phyloP scores from a whole-genome alignment of 2,113 vertebrate genomes.

The Chrysemys picta region DNA sequence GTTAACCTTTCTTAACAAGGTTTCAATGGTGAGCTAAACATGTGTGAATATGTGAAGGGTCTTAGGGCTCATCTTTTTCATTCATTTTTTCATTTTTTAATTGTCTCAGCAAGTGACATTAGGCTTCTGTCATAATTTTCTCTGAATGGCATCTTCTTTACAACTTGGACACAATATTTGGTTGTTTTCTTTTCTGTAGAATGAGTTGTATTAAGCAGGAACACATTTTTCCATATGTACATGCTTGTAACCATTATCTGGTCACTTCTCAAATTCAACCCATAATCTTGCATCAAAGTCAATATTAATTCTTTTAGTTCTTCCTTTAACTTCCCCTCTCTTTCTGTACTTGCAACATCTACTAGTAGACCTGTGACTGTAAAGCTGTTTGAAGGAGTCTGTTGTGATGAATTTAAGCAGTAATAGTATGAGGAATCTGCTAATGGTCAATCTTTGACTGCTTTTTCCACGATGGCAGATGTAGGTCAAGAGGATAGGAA shows the following conservation, averaged over 20 bases:
- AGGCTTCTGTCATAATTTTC: background rate
- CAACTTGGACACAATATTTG: background rate
- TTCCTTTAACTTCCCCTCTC: background rate
- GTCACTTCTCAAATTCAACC: background rate
- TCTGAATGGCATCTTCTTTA: background rate
- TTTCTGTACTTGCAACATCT: slow-evolving; percentile 2
- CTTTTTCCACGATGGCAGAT: background rate
- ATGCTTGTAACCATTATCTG: background rate
- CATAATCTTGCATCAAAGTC: background rate
- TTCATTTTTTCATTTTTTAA: background rate
- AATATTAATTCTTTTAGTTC: background rate
- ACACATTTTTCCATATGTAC: background rate
- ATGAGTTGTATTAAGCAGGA: background rate
- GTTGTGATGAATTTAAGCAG: background rate
- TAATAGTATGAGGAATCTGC: background rate
- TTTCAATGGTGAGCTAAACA: background rate
- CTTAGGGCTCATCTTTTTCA: background rate
- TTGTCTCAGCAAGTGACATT: background rate
- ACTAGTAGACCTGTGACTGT: background rate
- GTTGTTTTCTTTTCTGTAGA: background rate
- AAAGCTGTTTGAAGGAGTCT: background rate
- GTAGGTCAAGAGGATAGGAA: background rate
- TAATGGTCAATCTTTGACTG: background rate
- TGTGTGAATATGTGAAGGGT: background rate
- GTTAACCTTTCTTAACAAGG: background rate